phyloP scores from a whole-genome alignment of 2,888 invertebrate species.

The Drosophila macrospina region DNA sequence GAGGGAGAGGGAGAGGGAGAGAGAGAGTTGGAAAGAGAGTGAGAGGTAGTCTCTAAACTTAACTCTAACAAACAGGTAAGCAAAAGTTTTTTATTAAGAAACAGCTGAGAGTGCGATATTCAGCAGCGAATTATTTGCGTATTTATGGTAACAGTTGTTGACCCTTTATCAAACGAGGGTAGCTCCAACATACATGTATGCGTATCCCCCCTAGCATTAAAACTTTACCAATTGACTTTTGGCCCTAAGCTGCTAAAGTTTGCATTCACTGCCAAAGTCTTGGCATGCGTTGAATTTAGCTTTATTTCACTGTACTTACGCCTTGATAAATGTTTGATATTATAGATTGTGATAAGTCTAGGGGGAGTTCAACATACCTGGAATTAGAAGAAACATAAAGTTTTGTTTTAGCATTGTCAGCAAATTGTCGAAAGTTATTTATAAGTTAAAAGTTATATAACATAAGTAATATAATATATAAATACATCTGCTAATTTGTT shows the following conservation, averaged over 20 bases:
- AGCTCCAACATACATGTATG: not conserved
- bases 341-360: not conserved
- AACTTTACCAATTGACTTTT: slow-evolving; percentile 68
- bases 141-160: slow-evolving; percentile 66
- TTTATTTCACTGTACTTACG: slow-evolving; percentile 50
- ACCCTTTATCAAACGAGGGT: slow-evolving; percentile 53
- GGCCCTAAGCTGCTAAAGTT: slow-evolving; percentile 52
- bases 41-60: not conserved
- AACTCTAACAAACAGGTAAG: slow-evolving; percentile 33
- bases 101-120: slow-evolving; percentile 55
- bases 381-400: slow-evolving; percentile 31
- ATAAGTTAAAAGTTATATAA: too few species aligned
- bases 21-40: too few species aligned
- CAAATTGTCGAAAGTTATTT: too few species aligned
- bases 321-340: slow-evolving; percentile 37
- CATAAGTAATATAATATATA: too few species aligned
- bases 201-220: slow-evolving; percentile 24
- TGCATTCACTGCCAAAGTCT: slow-evolving; percentile 17
- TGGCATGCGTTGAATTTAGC: slow-evolving; percentile 13
- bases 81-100: slow-evolving; percentile 68
- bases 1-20: not conserved
- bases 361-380: slow-evolving; percentile 57
- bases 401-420: not conserved
- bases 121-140: slow-evolving; percentile 74
- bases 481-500: too few species aligned